Evolutionary conservation across 2,888 invertebrate genomes (phyloP).

Genomic region (Nomada hirtipes): DNA sequence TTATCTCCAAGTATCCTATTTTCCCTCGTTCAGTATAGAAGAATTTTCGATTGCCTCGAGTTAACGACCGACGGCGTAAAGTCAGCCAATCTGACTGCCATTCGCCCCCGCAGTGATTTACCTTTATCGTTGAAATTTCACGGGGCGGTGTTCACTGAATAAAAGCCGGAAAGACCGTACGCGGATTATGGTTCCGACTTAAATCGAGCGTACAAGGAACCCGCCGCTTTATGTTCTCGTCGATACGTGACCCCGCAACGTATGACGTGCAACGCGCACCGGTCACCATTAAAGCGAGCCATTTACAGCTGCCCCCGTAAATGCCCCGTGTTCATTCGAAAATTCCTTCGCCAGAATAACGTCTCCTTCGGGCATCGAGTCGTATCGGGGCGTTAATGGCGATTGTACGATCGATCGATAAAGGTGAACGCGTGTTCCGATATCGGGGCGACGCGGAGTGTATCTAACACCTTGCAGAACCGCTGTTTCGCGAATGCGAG

Average conservation of each 20-base stretch:
- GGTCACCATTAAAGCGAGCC: background rate
- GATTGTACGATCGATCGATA: conserved; percentile 17
- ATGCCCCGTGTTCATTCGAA: background rate
- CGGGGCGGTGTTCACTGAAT: conserved; percentile 25
- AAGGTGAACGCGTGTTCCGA: background rate
- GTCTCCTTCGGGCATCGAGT: background rate
- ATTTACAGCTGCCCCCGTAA: background rate
- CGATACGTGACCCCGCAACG: conserved; percentile 30
- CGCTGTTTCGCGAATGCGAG: conserved; percentile 36
- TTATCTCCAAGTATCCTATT: background rate
- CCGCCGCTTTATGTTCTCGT: conserved; percentile 27
- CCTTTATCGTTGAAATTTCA: conserved; percentile 51
- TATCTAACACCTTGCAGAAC: conserved; percentile 24
- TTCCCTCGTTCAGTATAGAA: background rate
- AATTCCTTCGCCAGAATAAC: conserved; percentile 2
- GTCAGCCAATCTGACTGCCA: conserved; percentile 31
- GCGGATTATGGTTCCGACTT: conserved; percentile 45
- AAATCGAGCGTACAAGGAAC: conserved; percentile 46
- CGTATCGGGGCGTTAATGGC: background rate
- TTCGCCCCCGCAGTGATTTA: conserved; percentile 4
- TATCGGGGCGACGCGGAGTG: background rate
- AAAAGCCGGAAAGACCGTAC: conserved; percentile 1
- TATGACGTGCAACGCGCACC: conserved; percentile 16
- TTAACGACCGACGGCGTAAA: conserved; percentile 54
- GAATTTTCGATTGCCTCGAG: conserved; percentile 44